Percentiles rank a stretch among this genome's conserved stretches.
Evolutionary conservation across 2,113 vertebrate genomes (phyloP).

Genomic region (Hirundichthys speculiger): DNA sequence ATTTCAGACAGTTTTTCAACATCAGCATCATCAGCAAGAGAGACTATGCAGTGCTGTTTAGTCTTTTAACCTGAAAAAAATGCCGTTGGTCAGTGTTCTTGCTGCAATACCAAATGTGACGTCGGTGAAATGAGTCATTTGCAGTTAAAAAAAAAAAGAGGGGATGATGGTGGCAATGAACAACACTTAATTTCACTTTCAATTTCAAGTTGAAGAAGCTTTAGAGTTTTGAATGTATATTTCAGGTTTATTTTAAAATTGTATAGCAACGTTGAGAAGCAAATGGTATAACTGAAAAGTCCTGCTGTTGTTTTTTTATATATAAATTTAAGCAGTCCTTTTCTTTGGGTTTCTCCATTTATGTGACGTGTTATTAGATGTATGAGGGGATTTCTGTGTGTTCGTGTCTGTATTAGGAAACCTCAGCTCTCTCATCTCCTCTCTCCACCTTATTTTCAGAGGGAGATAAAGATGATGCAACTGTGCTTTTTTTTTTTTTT

Average conservation of each 20-base stretch:
- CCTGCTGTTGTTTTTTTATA: no score
- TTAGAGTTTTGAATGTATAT: neutral
- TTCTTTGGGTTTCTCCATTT: no score
- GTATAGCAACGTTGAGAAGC: no score
- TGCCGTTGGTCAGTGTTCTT: neutral
- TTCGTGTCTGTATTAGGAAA: neutral
- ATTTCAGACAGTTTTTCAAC: no score
- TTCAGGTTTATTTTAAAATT: neutral
- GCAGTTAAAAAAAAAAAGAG: neutral
- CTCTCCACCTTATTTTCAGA: slow-evolving; percentile 33
- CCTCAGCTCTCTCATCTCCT: slow-evolving; percentile 25
- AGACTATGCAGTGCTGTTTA: neutral
- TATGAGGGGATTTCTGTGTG: no score
- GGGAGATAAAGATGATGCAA: slow-evolving; percentile 28
- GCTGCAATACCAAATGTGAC: neutral
- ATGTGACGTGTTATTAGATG: no score
- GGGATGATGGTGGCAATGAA: no score
- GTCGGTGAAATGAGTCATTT: neutral
- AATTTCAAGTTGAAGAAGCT: neutral
- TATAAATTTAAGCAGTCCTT: no score
- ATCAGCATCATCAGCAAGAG: neutral
- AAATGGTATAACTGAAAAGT: no score
- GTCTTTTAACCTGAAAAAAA: slow-evolving; percentile 10
- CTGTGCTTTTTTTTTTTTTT: slow-evolving; percentile 26
- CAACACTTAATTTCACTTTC: no score